Percentiles rank a stretch among this genome's conserved stretches.
These are phyloP conservation scores for Nematostella vectensis DNA, from an alignment of 92 coral and sea anemone genomes.

Conservation along the genomic window DNA sequence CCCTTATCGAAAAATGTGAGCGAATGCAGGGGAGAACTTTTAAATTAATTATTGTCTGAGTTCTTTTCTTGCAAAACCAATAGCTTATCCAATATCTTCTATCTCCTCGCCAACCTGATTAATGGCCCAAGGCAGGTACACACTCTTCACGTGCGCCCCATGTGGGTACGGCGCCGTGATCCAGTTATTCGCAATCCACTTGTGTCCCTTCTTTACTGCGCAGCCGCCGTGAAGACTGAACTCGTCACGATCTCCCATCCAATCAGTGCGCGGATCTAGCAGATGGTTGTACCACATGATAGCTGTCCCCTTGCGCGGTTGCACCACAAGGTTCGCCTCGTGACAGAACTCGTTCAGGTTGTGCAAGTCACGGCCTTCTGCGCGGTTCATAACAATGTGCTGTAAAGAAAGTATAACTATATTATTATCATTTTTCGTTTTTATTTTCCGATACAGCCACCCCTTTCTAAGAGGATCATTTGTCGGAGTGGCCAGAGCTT, in stretches of 20 bases:
- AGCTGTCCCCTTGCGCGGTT: constrained; percentile 80
- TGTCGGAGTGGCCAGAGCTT: too few species aligned
- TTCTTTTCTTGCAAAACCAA: too few species aligned
- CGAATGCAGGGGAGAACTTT: too few species aligned
- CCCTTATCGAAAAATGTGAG: too few species aligned
- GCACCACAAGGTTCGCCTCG: constrained; percentile 42
- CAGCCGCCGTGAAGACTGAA: constrained; percentile 96
- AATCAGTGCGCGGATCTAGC: constrained; percentile 64
- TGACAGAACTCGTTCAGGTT: constrained; percentile 59
- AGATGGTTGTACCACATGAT: constrained; percentile 94
- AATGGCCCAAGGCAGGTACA: constrained; percentile 18
- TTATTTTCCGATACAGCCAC: too few species aligned
- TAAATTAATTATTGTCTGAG: too few species aligned
- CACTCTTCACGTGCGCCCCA: constrained; percentile 49
- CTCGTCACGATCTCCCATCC: constrained; percentile 80
- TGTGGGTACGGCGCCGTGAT: constrained; percentile 65
- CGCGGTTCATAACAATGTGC: constrained; percentile 22
- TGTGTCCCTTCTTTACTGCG: constrained; percentile 62
- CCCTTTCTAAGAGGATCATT: too few species aligned
- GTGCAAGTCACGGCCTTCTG: constrained; percentile 39
- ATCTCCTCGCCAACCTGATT: background rate
- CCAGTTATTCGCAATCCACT: constrained; percentile 97
- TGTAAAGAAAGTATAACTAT: background rate
- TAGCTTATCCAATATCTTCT: background rate
- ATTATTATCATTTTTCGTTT: too few species aligned